Percentiles rank a stretch among this genome's conserved stretches.
These are phyloP conservation scores for Hydractinia echinata DNA, from an alignment of 30 jellyfish, hydroid and myxozoan genomes.

Conservation along the genomic window DNA sequence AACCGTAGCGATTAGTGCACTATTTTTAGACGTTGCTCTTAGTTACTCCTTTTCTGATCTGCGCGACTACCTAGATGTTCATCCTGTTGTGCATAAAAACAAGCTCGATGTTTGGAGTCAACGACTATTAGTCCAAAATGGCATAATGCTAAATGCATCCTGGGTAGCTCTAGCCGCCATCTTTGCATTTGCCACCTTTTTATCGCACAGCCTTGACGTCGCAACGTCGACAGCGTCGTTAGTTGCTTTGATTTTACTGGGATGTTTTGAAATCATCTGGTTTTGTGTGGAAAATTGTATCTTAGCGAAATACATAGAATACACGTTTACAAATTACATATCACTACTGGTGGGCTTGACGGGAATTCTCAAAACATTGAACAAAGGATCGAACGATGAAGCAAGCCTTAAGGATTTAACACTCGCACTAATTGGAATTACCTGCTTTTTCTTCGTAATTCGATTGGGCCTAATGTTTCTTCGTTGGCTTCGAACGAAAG, in stretches of 20 bases:
- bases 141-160: conserved; percentile 51
- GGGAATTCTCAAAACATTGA: conserved; percentile 47
- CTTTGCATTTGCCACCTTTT: conserved; percentile 33
- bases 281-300: conserved; percentile 55
- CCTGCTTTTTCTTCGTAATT: neutral
- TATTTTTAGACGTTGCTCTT: conserved; percentile 29
- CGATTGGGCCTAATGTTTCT: neutral
- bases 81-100: conserved; percentile 13
- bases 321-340: conserved; percentile 43
- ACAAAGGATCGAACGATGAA: conserved; percentile 38
- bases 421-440: neutral
- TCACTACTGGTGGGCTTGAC: conserved; percentile 47
- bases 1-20: conserved; percentile 30
- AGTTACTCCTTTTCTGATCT: conserved; percentile 34
- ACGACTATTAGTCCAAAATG: conserved; percentile 57
- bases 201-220: conserved; percentile 39
- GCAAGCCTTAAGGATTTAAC: neutral
- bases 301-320: conserved; percentile 38
- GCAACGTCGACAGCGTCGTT: conserved; percentile 49
- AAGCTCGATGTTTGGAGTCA: conserved; percentile 50
- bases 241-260: conserved; percentile 37
- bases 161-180: conserved; percentile 60
- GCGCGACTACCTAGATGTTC: conserved; percentile 26
- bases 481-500: conserved; percentile 2
- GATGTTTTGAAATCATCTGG: conserved; percentile 42